Base-by-base conservation (phyloP, 1,140 invertebrate genomes). In the Brachionus angularis region DNA sequence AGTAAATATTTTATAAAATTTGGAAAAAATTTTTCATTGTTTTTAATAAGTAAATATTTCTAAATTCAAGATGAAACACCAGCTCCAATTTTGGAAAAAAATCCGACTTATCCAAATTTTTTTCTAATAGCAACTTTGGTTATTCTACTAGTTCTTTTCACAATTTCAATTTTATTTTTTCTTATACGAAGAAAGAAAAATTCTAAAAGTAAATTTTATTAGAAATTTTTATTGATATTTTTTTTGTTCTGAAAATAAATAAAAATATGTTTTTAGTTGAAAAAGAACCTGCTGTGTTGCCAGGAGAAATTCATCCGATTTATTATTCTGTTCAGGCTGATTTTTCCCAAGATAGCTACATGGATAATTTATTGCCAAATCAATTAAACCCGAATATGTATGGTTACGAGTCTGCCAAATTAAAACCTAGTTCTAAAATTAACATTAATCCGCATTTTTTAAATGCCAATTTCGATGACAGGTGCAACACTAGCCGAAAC, bases 291-390 rank as follows among this genome's bases (percentile, higher is more conserved):
- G n/a, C n/a, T n/a, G n/a, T 16, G 31, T 33, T 29, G 33, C 33
- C n/a, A n/a, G n/a, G n/a, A 21, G 61, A 64, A 3, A 12, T 31
- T 29, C 39, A 64, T 64, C 61, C 61, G 12, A 64, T 64, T 12
- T 64, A 64, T 44, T 64, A 31, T 44, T 64, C 61, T n/a, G 33
- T 64, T 42, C 61, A 64, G 16, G 14, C 61, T 3, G 61, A 64
- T 3, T 44, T 31, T n/a, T 42, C 39, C 16, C 39, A 64, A 46
- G 61, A 64, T n/a, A 23, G 29, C 3, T 64, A 27, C 12, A 64
- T 44, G 61, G 61, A 64, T 7, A 64, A 36, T 47, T 23, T 47
- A 16, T 29, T 64, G 36, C 61, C 44, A 21, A 64, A 47, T 31
- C 21, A 64, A 10, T 36, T 18, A 47, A 64, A 64, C 12, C 27